Evolutionary conservation across 2,797 vertebrate genomes (phyloP), one percentile per base, ranked within the genome.

Genomic region (Oceanodroma leucorhoa): DNA sequence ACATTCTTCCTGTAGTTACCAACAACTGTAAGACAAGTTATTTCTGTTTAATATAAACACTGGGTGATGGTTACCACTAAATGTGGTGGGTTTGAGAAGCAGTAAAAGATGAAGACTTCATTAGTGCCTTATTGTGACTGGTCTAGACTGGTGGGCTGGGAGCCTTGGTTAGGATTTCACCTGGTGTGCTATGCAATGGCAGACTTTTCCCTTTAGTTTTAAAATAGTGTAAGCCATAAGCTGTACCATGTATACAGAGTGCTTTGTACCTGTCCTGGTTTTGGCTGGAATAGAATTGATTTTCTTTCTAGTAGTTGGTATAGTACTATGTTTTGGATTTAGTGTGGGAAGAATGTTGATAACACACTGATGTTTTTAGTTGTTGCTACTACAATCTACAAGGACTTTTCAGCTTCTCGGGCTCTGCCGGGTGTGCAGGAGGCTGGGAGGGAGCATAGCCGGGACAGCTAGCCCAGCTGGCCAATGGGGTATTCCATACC

Each of bases 201-300:
- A 87, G 79, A 22, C 51, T 53, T 87, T 84, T 83, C 69, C 40
- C 32, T 89, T 82, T 83, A 79, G 67, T 95, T 91, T 92, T 81
- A 89, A n/a, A 69, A 17, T 6, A 10, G 60, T 40, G 40, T 80
- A 94, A 94, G 46, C 73, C 64, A 19, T 77, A 95, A 96, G 38
- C 87, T 93, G 67, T 66, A 78, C 62, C 76, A 41, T 60, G 73
- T 92, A 91, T 95, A 72, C 41, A 77, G 79, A 92, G 65, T 66
- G 34, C 62, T 96, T 87, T 87, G 65, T 80, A 93, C 81, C 34
- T n/a, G n/a, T n/a, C n/a, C n/a, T n/a, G n/a, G n/a, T n/a, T n/a
- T n/a, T n/a, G n/a, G n/a, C n/a, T n/a, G n/a, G n/a, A n/a, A n/a
- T n/a, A n/a, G n/a, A n/a, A n/a, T n/a, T n/a, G n/a, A n/a, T n/a